Conservation (phyloP, 1,140 invertebrate genomes). For the Argopecten irradians region DNA sequence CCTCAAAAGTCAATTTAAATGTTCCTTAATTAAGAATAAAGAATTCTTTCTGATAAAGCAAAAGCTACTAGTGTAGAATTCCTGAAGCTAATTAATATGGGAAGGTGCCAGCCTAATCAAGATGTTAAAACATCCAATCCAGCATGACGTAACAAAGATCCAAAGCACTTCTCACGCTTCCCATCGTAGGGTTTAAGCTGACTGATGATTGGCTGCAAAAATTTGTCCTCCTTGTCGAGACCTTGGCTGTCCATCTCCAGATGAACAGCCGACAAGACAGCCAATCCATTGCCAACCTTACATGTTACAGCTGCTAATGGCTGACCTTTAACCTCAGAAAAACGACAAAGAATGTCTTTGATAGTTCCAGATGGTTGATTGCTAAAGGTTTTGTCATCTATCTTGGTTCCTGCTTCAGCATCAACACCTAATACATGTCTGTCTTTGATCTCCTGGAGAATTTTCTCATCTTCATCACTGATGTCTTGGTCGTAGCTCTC, state of each 20-base stretch:
- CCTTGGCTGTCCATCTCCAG: constrained; percentile 58
- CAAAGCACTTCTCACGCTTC: not conserved
- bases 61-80: too few species aligned
- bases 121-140: not conserved
- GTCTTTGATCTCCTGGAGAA: not conserved
- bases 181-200: not conserved
- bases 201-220: constrained; percentile 43
- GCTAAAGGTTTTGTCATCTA: not conserved
- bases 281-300: constrained; percentile 59
- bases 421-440: constrained; percentile 20
- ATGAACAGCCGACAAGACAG: constrained; percentile 65
- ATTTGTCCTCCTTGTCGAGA: constrained; percentile 40
- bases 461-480: not conserved
- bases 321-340: constrained; percentile 30
- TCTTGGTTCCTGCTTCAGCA: not conserved
- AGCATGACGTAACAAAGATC: not conserved
- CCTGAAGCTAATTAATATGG: too few species aligned
- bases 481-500: not conserved
- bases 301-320: constrained; percentile 63
- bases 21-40: too few species aligned
- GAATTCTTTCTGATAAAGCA: too few species aligned
- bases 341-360: constrained; percentile 41
- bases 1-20: too few species aligned
- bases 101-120: not conserved
- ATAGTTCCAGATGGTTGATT: not conserved